Conservation (phyloP, 2,113 vertebrate species). For the Atrichornis clamosus region DNA sequence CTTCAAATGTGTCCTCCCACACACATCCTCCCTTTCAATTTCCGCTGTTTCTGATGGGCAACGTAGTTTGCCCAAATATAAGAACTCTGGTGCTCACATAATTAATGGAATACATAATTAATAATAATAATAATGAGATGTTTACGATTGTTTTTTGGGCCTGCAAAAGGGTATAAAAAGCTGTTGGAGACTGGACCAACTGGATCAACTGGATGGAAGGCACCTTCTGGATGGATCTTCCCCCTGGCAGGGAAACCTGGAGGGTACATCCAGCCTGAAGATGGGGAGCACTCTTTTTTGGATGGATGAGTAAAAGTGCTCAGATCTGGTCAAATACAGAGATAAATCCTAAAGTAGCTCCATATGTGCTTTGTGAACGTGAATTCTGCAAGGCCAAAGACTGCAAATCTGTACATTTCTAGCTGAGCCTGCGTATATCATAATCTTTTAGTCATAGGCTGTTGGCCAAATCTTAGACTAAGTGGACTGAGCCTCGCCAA, state of each 20-base stretch:
- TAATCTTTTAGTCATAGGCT: not conserved
- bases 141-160: rapidly evolving
- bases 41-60: not conserved
- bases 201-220: not conserved
- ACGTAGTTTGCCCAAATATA: rapidly evolving
- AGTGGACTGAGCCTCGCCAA: not conserved
- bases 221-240: not conserved
- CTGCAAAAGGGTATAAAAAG: not conserved
- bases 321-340: not conserved
- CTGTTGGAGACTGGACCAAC: not conserved
- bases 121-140: not conserved
- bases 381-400: not conserved
- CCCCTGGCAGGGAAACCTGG: not conserved
- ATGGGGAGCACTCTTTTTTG: not conserved
- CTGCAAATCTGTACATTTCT: not conserved
- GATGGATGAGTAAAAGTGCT: not conserved
- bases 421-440: not conserved
- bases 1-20: not conserved
- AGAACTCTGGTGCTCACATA: not conserved
- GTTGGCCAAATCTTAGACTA: not conserved
- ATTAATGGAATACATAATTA: not conserved
- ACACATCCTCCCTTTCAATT: not conserved
- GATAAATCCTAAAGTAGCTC: not conserved
- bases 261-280: not conserved
- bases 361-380: not conserved